A percentile compares a stretch with the other conserved stretches of the same genome.
Evolutionary conservation across 2,888 invertebrate genomes (phyloP).

Genomic region (Portevinia maculata): DNA sequence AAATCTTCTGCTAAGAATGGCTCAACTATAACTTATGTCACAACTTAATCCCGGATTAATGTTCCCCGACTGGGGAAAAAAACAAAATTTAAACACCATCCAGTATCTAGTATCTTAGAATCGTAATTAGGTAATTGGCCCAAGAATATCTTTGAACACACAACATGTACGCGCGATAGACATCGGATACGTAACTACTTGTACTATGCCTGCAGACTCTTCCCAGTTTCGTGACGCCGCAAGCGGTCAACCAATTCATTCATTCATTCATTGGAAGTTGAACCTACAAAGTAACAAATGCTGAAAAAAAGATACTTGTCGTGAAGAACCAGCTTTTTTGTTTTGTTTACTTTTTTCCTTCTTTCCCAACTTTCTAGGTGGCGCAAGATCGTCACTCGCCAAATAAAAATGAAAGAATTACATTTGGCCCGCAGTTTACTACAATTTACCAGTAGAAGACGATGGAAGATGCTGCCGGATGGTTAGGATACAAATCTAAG

Average conservation of each 20-base stretch:
- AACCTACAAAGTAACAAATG: constrained; percentile 8
- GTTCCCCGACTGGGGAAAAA: constrained; percentile 46
- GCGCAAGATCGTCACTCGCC: constrained; percentile 67
- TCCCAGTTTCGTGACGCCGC: constrained; percentile 38
- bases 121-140: constrained; percentile 78
- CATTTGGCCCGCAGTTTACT: constrained; percentile 43
- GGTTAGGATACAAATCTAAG: constrained; percentile 53
- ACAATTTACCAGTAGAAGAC: constrained; percentile 44
- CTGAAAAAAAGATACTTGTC: not conserved
- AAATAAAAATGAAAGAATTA: constrained; percentile 56
- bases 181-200: constrained; percentile 37
- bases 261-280: constrained; percentile 48
- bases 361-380: constrained; percentile 57
- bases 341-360: constrained; percentile 3
- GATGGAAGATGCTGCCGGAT: constrained; percentile 21
- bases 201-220: constrained; percentile 1
- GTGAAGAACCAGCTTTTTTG: constrained; percentile 18
- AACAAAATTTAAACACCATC: constrained; percentile 21
- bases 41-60: constrained; percentile 70
- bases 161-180: constrained; percentile 52
- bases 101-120: constrained; percentile 62
- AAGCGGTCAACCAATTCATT: constrained; percentile 59
- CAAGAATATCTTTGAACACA: constrained; percentile 74
- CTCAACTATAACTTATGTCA: constrained; percentile 66
- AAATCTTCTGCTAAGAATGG: constrained; percentile 34